phyloP scores from a whole-genome alignment of 2,888 invertebrate genomes.

The Sceliomorpha sp. region DNA sequence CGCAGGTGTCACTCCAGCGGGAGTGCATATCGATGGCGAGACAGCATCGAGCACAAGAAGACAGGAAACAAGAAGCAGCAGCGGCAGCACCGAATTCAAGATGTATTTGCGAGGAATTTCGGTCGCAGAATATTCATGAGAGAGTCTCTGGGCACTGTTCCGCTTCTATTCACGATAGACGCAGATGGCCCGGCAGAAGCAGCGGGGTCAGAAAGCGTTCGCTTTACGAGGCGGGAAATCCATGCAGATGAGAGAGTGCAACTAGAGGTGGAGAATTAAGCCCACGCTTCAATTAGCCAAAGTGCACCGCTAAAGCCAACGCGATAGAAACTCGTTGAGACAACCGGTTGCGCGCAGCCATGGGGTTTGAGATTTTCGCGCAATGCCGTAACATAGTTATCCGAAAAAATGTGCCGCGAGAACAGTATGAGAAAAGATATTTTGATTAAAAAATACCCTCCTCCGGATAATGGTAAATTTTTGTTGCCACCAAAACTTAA shows the following conservation, averaged over 20 bases:
- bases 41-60: conserved; percentile 25
- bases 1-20: conserved; percentile 9
- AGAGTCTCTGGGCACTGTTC: conserved; percentile 64
- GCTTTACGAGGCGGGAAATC: conserved; percentile 75
- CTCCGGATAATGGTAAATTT: too few relatives aligned
- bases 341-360: conserved; percentile 48
- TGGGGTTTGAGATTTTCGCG: conserved; percentile 12
- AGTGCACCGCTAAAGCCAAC: conserved; percentile 64
- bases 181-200: conserved; percentile 61
- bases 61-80: conserved; percentile 40
- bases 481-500: too few relatives aligned
- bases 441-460: too few relatives aligned
- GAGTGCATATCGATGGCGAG: conserved; percentile 35
- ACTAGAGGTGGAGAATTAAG: conserved; percentile 60
- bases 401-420: too few relatives aligned
- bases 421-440: too few relatives aligned
- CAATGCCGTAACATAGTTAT: background rate
- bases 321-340: conserved; percentile 51
- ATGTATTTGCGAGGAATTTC: conserved; percentile 72
- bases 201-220: conserved; percentile 65
- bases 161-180: conserved; percentile 67
- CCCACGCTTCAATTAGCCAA: conserved; percentile 75
- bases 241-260: conserved; percentile 73
- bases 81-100: conserved; percentile 61
- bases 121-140: conserved; percentile 76